Conservation (phyloP, 2,888 invertebrate genomes). For the Augiades crinisus region DNA sequence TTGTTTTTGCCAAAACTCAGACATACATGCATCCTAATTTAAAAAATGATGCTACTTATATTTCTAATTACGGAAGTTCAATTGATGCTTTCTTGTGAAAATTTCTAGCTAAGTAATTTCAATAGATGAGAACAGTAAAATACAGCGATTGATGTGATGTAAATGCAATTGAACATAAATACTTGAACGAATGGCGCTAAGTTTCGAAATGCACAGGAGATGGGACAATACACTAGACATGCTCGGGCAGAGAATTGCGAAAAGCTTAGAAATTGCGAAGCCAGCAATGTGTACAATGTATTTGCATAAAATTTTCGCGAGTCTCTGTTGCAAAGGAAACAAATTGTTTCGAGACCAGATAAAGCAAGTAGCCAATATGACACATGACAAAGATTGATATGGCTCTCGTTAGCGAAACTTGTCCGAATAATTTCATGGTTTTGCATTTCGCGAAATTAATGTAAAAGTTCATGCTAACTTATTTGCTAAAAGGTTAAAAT, state of each 20-base stretch:
- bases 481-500: too few species aligned
- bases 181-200: neutral
- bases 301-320: slow-evolving; percentile 69
- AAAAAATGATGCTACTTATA: too few species aligned
- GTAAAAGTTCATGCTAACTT: too few species aligned
- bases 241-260: slow-evolving; percentile 8
- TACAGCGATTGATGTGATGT: neutral
- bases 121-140: too few species aligned
- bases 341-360: too few species aligned
- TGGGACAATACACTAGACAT: neutral
- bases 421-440: neutral
- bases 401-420: neutral
- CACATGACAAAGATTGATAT: slow-evolving; percentile 1
- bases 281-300: slow-evolving; percentile 43
- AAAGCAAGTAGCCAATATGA: neutral
- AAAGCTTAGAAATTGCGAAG: slow-evolving; percentile 40
- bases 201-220: neutral
- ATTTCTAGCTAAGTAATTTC: too few species aligned
- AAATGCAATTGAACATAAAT: neutral
- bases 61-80: too few species aligned
- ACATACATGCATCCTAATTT: too few species aligned
- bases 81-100: too few species aligned
- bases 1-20: too few species aligned
- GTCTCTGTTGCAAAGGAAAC: slow-evolving; percentile 51
- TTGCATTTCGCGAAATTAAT: neutral